Conservation (phyloP, 1,140 invertebrate genomes). For the Ips typographus region DNA sequence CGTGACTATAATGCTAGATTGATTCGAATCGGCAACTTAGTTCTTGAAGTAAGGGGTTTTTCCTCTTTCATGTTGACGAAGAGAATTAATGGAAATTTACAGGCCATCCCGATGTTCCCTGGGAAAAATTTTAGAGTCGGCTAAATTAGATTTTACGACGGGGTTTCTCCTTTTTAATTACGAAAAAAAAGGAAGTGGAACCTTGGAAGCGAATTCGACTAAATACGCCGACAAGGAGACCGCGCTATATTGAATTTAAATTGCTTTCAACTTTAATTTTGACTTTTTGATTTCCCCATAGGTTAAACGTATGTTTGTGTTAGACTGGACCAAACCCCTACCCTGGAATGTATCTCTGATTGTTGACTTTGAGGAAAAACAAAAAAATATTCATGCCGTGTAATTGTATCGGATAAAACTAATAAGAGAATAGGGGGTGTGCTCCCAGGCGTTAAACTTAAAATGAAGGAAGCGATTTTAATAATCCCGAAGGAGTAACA, state of each 20-base stretch:
- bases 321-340: conserved; percentile 2
- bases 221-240: conserved; percentile 10
- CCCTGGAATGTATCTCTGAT: neutral
- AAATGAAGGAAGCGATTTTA: conserved; percentile 16
- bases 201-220: conserved; percentile 4
- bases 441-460: neutral
- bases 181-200: conserved; percentile 5
- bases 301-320: conserved; percentile 2
- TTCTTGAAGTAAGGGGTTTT: conserved; percentile 8
- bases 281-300: conserved; percentile 15
- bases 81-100: conserved; percentile 23
- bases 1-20: conserved; percentile 18
- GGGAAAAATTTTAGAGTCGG: conserved; percentile 14
- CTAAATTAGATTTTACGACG: conserved; percentile 19
- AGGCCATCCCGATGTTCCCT: conserved; percentile 1
- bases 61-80: conserved; percentile 25
- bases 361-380: neutral
- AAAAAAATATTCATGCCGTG: neutral
- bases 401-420: too few relatives aligned
- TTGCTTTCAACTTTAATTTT: conserved; percentile 15
- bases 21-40: conserved; percentile 20
- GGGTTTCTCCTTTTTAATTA: conserved; percentile 13
- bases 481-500: conserved; percentile 14
- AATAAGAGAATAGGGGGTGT: too few relatives aligned
- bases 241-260: conserved; percentile 16